These are phyloP conservation scores for Athalia cordata DNA, from an alignment of 2,888 invertebrate species.

Conservation along the genomic window DNA sequence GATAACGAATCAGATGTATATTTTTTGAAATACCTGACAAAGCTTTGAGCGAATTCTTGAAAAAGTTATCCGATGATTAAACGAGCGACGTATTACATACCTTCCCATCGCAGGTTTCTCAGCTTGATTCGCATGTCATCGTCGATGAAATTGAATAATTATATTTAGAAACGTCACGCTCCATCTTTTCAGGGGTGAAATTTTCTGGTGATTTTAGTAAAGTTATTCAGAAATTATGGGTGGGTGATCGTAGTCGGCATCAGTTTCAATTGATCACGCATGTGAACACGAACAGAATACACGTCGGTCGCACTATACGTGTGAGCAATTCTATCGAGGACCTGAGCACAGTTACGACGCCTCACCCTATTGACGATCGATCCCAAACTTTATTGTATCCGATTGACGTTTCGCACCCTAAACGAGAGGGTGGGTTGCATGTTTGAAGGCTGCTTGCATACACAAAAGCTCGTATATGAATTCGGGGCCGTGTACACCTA, in stretches of 20 bases:
- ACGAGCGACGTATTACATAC: too few species aligned
- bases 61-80: too few species aligned
- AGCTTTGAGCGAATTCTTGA: too few species aligned
- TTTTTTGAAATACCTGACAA: too few species aligned
- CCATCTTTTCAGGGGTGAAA: too few species aligned
- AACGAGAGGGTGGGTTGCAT: slow-evolving; percentile 39
- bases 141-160: too few species aligned
- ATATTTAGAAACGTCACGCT: too few species aligned
- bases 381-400: slow-evolving; percentile 39
- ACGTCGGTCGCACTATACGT: background rate
- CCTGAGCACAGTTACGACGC: slow-evolving; percentile 32
- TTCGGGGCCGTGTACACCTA: background rate
- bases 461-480: slow-evolving; percentile 31
- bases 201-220: too few species aligned
- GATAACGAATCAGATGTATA: too few species aligned
- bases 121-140: too few species aligned
- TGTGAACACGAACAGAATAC: slow-evolving; percentile 3
- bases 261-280: slow-evolving; percentile 23
- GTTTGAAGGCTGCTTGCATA: slow-evolving; percentile 39
- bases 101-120: too few species aligned
- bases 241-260: background rate
- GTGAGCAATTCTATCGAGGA: slow-evolving; percentile 34
- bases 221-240: slow-evolving; percentile 1
- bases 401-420: slow-evolving; percentile 41
- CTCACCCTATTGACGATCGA: slow-evolving; percentile 39